Percentiles rank a stretch among this genome's conserved stretches.
Conservation (phyloP, 2,113 vertebrate species). For the Cettia cetti region DNA sequence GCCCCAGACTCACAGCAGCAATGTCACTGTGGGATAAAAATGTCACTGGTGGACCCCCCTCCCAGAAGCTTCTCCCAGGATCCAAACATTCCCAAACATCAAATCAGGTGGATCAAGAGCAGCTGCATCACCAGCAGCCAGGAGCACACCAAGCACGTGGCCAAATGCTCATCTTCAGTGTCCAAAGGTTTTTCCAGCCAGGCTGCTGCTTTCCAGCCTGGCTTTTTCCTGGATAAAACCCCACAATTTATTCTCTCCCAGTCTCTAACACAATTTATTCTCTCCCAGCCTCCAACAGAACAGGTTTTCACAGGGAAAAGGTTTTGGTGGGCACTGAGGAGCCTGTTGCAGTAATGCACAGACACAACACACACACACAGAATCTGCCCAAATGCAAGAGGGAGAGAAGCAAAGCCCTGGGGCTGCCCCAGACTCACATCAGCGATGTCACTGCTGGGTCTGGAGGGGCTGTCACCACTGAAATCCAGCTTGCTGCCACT, state of each 20-base stretch:
- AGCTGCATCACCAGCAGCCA: too few relatives aligned
- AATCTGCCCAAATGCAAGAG: neutral
- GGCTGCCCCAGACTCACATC: slow-evolving; percentile 65
- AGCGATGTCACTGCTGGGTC: slow-evolving; percentile 69
- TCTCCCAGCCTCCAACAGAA: too few relatives aligned
- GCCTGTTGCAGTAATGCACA: too few relatives aligned
- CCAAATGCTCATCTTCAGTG: neutral
- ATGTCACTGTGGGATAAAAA: slow-evolving; percentile 55
- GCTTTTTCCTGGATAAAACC: neutral
- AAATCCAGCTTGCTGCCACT: slow-evolving; percentile 58
- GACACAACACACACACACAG: neutral
- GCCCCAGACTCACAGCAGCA: slow-evolving; percentile 68
- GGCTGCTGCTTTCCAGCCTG: neutral
- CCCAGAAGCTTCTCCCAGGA: too few relatives aligned
- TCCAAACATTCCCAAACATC: too few relatives aligned
- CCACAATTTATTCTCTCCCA: neutral
- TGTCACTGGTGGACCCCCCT: too few relatives aligned
- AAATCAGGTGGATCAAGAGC: too few relatives aligned
- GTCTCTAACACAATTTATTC: too few relatives aligned
- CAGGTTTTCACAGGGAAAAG: neutral
- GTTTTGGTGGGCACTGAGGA: neutral
- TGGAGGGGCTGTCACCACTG: slow-evolving; percentile 68
- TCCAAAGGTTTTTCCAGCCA: neutral
- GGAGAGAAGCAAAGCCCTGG: neutral
- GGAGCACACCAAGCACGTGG: too few relatives aligned